Percentiles rank a stretch among this genome's conserved stretches.
Evolutionary conservation across 2,113 vertebrate genomes (phyloP).

Genomic region (Sapajus apella): DNA sequence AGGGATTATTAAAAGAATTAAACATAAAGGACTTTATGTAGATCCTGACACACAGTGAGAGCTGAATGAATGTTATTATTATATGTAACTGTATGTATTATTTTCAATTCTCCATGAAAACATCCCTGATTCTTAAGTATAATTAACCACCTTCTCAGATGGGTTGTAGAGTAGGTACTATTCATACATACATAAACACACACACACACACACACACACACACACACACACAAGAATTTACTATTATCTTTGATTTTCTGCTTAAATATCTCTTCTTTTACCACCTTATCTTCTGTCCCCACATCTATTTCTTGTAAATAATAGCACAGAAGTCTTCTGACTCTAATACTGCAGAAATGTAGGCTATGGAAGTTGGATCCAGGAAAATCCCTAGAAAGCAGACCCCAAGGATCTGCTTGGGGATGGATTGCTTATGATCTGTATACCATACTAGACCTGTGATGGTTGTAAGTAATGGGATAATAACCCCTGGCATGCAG

Average conservation of each 20-base stretch:
- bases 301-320: not conserved
- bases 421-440: not conserved
- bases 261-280: not conserved
- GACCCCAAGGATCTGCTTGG: not conserved
- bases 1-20: not conserved
- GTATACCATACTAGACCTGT: accelerated
- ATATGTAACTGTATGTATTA: not conserved
- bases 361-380: too few species aligned
- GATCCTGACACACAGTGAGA: not conserved
- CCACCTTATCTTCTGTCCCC: not conserved
- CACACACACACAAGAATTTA: not conserved
- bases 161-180: not conserved
- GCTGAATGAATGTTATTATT: not conserved
- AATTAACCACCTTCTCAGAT: not conserved
- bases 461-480: not conserved
- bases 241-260: not conserved
- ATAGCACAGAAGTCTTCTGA: not conserved
- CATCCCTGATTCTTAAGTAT: not conserved
- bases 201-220: not conserved
- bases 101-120: not conserved
- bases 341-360: not conserved
- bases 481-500: not conserved
- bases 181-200: too few species aligned
- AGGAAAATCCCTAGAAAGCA: not conserved
- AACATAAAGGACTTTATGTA: not conserved